These are phyloP conservation scores for Erebia ligea DNA, from an alignment of 2,888 invertebrate species.

Conservation along the genomic window DNA sequence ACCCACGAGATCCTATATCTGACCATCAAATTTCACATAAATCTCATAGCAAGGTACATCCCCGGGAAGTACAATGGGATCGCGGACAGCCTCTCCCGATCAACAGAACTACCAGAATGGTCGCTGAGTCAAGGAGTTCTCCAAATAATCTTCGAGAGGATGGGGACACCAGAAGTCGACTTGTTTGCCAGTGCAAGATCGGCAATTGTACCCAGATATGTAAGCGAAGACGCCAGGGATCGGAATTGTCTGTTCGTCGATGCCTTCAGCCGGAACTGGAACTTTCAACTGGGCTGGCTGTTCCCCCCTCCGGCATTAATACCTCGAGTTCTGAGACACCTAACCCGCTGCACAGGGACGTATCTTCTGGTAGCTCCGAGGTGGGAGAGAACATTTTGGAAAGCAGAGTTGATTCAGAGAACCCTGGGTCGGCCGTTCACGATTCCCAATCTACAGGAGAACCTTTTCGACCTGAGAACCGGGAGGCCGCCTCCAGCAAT, in stretches of 20 bases:
- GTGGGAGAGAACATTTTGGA: slow-evolving; percentile 3
- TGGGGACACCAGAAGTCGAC: slow-evolving; percentile 6
- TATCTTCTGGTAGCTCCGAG: slow-evolving; percentile 1
- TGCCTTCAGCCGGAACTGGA: slow-evolving; percentile 6
- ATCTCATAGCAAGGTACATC: background rate
- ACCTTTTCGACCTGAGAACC: slow-evolving; percentile 3
- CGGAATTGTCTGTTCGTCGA: background rate
- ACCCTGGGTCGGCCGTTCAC: background rate
- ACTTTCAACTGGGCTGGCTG: slow-evolving; percentile 4
- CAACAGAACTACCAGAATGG: slow-evolving; percentile 5
- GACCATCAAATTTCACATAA: background rate
- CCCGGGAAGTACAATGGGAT: background rate
- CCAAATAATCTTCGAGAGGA: background rate
- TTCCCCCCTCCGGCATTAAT: slow-evolving; percentile 6
- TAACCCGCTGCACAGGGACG: background rate
- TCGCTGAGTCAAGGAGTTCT: background rate
- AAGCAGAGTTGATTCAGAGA: background rate
- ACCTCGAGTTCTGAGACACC: background rate
- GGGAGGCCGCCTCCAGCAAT: background rate
- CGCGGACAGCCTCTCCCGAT: slow-evolving; percentile 1
- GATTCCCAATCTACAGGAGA: slow-evolving; percentile 4
- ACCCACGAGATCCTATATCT: background rate
- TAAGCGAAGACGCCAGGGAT: slow-evolving; percentile 6
- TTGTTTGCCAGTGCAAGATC: slow-evolving; percentile 3
- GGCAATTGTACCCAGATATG: slow-evolving; percentile 5